Evolutionary conservation across 2,113 vertebrate species (phyloP), one percentile per base, ranked within the genome.

Genomic region (Leptobrachium ailaonicum): DNA sequence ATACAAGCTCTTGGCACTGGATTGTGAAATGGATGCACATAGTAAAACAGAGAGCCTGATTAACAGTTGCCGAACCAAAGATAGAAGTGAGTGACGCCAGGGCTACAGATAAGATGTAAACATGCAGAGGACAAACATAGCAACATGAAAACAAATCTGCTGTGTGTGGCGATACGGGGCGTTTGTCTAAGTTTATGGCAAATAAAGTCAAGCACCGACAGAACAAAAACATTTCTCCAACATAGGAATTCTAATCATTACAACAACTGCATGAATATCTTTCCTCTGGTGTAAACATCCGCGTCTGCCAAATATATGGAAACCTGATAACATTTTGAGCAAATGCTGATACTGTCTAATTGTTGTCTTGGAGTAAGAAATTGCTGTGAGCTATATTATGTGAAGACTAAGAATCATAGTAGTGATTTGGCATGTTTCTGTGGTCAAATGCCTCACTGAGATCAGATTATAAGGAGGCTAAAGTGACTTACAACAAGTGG

Each of bases 231-330:
- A 76, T 73, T 68, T 60, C 56, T 68, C 32, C 2, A 73, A 32
- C 50, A 11, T 11, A 79, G 69, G 50, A 79, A 83, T 85, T 89
- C 84, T 79, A 79, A 86, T 73, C 85, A 86, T 87, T 85, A 88
- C 88, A 90, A 89, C 86, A 89, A 87, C 89, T 87, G 87, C 89
- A 84, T 88, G 87, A 87, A 85, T 84, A 88, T 87, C 84, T 50
- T 66, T 13, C 32, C 41, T 7, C 3, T 72, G 45, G 63, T 79
- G 43, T 79, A 79, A 72, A 79, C 71, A 72, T 68, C 66, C 13
- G 10, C 43, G 41, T 13, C 41, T 68, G 66, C 66, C 66, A 68
- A 32, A 68, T 68, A 68, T 42, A 68, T 43, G 41, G 20, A 68
- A 68, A 42, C 66, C 66, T 12, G 56, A 32, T 64, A 64, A 64